Evolutionary conservation across 2,888 invertebrate species (phyloP).

Genomic region (Zele albiditarsus): DNA sequence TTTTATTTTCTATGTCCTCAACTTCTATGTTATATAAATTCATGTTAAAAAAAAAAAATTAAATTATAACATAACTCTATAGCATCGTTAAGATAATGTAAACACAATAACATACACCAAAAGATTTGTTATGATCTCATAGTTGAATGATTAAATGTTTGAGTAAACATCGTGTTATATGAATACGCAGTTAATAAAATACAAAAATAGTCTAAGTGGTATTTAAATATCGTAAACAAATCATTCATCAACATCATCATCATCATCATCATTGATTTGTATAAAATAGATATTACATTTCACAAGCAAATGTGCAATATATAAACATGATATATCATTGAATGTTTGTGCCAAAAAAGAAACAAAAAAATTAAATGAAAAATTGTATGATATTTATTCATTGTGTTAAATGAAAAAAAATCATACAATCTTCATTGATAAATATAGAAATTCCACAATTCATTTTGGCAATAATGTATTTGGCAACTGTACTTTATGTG

Average conservation of each 20-base stretch:
- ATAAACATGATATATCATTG: background rate
- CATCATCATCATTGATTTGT: background rate
- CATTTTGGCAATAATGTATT: background rate
- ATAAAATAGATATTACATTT: background rate
- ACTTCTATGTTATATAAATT: background rate
- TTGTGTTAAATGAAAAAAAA: too few relatives aligned
- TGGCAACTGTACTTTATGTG: background rate
- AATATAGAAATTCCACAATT: too few relatives aligned
- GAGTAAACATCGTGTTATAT: background rate
- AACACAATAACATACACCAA: background rate
- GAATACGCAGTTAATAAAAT: background rate
- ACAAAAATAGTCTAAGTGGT: constrained; percentile 21
- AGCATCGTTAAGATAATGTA: background rate
- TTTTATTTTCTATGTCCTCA: background rate
- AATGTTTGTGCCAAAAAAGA: background rate
- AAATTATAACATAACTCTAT: background rate
- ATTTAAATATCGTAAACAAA: constrained; percentile 26
- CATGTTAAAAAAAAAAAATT: too few relatives aligned
- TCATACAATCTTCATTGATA: too few relatives aligned
- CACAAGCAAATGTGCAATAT: too few relatives aligned
- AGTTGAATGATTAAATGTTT: background rate
- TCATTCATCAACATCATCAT: constrained; percentile 2
- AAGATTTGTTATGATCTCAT: background rate
- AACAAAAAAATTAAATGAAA: background rate
- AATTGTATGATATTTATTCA: too few relatives aligned